Conservation (phyloP, 1,140 invertebrate genomes). For the Heliconius himera region DNA sequence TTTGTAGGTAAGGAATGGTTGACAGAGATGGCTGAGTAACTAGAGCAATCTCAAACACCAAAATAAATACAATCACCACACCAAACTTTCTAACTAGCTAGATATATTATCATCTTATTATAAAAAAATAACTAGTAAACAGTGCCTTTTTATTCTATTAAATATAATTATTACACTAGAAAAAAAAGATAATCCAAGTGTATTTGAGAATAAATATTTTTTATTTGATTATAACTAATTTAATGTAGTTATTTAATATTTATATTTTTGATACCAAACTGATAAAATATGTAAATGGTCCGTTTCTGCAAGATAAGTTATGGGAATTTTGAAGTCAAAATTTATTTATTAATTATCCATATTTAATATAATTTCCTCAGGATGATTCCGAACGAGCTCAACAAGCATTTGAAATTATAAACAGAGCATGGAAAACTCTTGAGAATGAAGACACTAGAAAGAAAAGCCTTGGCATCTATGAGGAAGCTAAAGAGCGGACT, state of each 20-base stretch:
- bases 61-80: slow-evolving; percentile 9
- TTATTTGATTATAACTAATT: background rate
- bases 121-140: background rate
- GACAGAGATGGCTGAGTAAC: slow-evolving; percentile 21
- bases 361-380: slow-evolving; percentile 69
- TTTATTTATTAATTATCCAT: background rate
- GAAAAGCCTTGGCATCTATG: slow-evolving; percentile 97
- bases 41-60: slow-evolving; percentile 23
- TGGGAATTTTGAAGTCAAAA: background rate
- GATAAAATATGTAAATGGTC: background rate
- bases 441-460: slow-evolving; percentile 97
- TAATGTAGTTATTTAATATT: background rate
- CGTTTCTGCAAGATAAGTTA: background rate
- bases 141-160: background rate
- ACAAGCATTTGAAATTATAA: slow-evolving; percentile 96
- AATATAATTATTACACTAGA: background rate
- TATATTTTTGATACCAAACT: background rate
- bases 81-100: background rate
- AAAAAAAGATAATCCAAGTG: background rate
- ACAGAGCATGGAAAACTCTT: slow-evolving; percentile 97
- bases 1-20: slow-evolving; percentile 67
- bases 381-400: slow-evolving; percentile 97
- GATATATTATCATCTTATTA: background rate
- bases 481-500: slow-evolving; percentile 97
- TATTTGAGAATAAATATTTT: too few relatives aligned